Evolutionary conservation across 2,113 vertebrate species (phyloP).

Genomic region (Tinamus guttatus): DNA sequence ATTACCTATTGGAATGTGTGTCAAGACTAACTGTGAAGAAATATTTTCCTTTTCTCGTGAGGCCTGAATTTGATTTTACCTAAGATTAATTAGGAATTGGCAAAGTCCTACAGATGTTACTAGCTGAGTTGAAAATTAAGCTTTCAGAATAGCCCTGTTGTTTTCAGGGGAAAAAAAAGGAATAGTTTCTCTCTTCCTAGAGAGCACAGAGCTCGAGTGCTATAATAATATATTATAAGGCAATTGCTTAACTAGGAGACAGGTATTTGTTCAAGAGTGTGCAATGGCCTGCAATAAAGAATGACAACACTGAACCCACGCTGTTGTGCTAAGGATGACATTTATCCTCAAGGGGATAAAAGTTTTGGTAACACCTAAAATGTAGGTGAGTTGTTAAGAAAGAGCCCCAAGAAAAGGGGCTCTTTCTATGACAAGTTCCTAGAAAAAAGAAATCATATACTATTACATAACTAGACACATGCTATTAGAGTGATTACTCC

Average conservation of each 20-base stretch:
- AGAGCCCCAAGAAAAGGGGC: background rate
- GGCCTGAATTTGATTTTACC: background rate
- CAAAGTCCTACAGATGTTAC: background rate
- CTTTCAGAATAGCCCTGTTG: background rate
- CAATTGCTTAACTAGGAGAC: background rate
- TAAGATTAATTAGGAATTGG: background rate
- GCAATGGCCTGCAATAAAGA: background rate
- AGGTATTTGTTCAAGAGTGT: background rate
- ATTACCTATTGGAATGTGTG: background rate
- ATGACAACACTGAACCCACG: background rate
- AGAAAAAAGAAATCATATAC: background rate
- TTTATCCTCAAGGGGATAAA: background rate
- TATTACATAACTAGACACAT: background rate
- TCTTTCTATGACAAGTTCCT: background rate
- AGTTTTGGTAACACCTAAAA: background rate
- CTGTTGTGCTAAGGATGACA: rapidly evolving
- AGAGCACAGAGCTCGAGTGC: background rate
- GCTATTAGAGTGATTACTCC: background rate
- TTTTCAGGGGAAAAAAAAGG: background rate
- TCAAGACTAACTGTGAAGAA: background rate
- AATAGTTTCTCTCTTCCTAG: background rate
- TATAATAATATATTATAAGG: background rate
- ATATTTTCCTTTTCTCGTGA: background rate
- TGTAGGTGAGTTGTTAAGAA: rapidly evolving
- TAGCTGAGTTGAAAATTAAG: background rate